Evolutionary conservation across 2,797 vertebrate genomes (phyloP), one percentile per base, ranked within the genome.

Genomic region (Lutjanus argentimaculatus): DNA sequence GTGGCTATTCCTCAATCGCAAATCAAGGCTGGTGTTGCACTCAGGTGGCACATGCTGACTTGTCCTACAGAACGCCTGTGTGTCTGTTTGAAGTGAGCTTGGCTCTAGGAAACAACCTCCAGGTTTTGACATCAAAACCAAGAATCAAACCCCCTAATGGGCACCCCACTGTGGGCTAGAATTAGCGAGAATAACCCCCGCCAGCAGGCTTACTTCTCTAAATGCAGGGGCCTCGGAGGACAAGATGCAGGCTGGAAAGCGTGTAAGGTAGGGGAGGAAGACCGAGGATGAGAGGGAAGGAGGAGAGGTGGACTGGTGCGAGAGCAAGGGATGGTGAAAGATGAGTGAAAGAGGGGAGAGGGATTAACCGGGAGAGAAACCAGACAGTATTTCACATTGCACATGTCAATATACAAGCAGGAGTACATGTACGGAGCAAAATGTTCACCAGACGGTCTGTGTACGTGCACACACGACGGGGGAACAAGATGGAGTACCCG

Each of bases 81-180:
- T 89, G 85, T 86, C 88, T 91, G 92, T 95, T 93, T 93, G 93
- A 95, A 91, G 92, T 91, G 86, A 89, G 88, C 90, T 91, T 62
- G 91, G 92, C 92, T 94, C 90, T 88, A 93, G 87, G 93, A 95
- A 93, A 94, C 93, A 95, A 95, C 93, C 90, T 92, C 91, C 87
- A 93, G 94, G 92, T 94, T 94, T 94, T 91, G 80, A 94, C 95
- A 91, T 95, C 94, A 96, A 95, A 95, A 89, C 87, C 89, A 43
- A 85, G 93, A 94, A 94, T 95, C 93, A 94, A 92, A 82, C 91
- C 93, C 92, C 91, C 88, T 95, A 95, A 95, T 94, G 94, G 94
- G 93, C 90, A 92, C 95, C 93, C 95, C 77, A 89, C 94, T 94
- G 94, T 75, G 93, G 89, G 90, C 79, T 90, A 91, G 94, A 95